Percentiles rank a stretch among this genome's conserved stretches.
phyloP scores from a whole-genome alignment of 2,888 invertebrate genomes.

The Beris chalybata region DNA sequence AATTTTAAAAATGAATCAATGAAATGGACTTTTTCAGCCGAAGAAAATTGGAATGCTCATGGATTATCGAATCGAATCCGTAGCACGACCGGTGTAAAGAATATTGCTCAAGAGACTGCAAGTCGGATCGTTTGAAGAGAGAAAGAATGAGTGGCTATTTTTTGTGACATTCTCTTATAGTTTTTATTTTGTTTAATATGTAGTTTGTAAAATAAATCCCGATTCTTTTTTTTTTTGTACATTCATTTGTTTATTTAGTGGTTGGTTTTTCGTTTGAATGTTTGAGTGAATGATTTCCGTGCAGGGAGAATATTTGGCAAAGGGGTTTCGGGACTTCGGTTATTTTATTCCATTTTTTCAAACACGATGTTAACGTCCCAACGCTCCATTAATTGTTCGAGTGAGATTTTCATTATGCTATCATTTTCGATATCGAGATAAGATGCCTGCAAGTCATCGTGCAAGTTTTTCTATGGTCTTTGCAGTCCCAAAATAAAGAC shows the following conservation, averaged over 20 bases:
- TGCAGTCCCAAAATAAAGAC: no score
- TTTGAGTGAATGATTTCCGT: no score
- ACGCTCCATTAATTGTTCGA: no score
- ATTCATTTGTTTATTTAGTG: neutral
- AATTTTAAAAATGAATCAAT: constrained; percentile 21
- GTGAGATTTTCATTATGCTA: no score
- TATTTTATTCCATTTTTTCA: no score
- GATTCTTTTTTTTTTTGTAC: constrained; percentile 8
- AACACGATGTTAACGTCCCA: no score
- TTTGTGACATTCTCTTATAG: constrained; percentile 12
- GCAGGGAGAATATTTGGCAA: no score
- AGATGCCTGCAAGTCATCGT: no score
- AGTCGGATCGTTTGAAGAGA: constrained; percentile 23
- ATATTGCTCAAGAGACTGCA: constrained; percentile 31
- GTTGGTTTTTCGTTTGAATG: neutral
- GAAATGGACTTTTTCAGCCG: constrained; percentile 28
- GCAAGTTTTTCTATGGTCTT: no score
- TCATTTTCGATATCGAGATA: no score
- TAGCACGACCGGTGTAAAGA: neutral
- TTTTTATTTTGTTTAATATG: constrained; percentile 15
- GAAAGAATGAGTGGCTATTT: neutral
- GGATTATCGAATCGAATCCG: constrained; percentile 1
- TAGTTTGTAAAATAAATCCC: constrained; percentile 23
- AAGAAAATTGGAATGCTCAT: constrained; percentile 13
- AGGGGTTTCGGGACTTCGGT: no score